These are phyloP conservation scores for Micromys minutus DNA, from an alignment of 2,113 vertebrate genomes.

Conservation along the genomic window DNA sequence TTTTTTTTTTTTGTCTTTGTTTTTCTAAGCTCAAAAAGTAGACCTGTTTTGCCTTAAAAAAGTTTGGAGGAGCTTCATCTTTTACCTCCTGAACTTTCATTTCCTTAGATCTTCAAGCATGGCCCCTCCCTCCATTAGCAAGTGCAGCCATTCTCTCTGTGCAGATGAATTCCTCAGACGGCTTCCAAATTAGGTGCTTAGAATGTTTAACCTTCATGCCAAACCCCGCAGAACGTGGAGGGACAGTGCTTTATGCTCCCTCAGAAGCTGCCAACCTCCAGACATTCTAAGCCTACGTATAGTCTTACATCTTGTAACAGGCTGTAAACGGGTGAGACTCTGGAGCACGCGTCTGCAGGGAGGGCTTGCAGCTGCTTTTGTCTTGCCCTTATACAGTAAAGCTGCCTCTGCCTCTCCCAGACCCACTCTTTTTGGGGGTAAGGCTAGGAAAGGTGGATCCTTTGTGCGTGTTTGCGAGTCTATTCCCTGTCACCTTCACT, in stretches of 20 bases:
- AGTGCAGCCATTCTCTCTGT: neutral
- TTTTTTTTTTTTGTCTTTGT: neutral
- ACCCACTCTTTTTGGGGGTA: neutral
- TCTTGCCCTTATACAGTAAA: neutral
- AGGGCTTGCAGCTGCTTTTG: neutral
- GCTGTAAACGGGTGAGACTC: neutral
- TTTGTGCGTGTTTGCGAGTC: neutral
- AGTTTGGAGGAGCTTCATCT: neutral
- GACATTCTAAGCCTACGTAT: neutral
- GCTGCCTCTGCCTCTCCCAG: neutral
- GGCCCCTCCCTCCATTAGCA: neutral
- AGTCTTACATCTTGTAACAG: neutral
- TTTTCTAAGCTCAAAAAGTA: neutral
- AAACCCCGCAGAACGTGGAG: neutral
- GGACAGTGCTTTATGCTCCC: neutral
- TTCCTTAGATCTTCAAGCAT: neutral
- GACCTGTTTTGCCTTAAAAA: neutral
- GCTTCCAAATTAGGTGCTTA: neutral
- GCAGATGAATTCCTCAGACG: neutral
- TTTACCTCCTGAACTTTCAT: neutral
- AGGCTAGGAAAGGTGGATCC: neutral
- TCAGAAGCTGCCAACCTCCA: neutral
- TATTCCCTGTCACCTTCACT: neutral
- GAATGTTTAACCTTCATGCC: neutral
- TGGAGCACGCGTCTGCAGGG: neutral